Base-by-base conservation (phyloP, 2,113 vertebrate genomes). In the Henicopernis longicauda region DNA sequence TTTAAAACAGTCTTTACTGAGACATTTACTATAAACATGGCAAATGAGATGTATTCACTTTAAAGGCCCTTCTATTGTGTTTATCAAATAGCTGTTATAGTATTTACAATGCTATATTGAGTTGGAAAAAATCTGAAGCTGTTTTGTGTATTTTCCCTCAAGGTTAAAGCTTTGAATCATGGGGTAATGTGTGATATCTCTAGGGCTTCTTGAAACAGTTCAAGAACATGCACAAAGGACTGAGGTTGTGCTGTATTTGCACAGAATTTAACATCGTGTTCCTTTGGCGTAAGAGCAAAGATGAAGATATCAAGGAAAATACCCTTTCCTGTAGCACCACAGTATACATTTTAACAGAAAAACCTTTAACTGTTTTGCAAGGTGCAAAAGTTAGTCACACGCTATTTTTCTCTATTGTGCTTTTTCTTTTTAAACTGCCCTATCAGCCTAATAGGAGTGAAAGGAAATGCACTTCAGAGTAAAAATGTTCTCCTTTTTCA, bases 131-230 rank as follows among this genome's bases (percentile, higher is more conserved):
- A 90, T 83, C 49, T 90, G 93, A 90, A 86, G 87, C 93, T 88
- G 92, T 95, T 93, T 96, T 96, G 94, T 96, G 91, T 96, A 63
- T 97, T 97, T 94, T 91, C 84, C 90, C 95, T 95, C 96, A 97
- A 97, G 97, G 97, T 97, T 97, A 97, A 94, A 96, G 94, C 95
- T 94, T 95, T 97, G 96, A 96, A 97, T 97, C 96, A 97, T 90
- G 95, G 96, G 91, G 94, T 97, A 95, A 90, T 92, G 82, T 95
- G 91, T 96, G 96, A 93, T 97, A 96, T 95, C 93, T 97, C 95
- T 90, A 86, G 96, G 96, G 97, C 89, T 96, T 96, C 94, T 97
- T 96, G 94, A 97, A 97, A 97, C 95, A 95, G 97, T 95, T 97
- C 95, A 97, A 96, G 94, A 96, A 93, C 95, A 89, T 22, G 25